A percentile compares a stretch with the other conserved stretches of the same genome.
Conservation (phyloP, 2,797 vertebrate genomes). For the Thamnophis elegans region DNA sequence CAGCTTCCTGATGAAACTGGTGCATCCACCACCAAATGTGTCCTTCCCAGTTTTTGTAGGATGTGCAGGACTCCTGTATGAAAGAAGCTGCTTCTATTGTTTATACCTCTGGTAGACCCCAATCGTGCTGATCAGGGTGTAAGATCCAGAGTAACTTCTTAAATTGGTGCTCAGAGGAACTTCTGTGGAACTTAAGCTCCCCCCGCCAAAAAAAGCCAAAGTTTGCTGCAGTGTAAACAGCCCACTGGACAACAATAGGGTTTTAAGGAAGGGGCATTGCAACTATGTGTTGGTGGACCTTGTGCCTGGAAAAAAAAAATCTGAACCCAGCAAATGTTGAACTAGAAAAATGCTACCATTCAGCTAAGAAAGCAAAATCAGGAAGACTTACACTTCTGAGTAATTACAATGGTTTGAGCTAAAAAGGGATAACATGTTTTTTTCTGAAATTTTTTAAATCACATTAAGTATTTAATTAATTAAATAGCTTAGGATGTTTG, state of each 20-base stretch:
- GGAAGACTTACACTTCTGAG: background rate
- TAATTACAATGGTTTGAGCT: background rate
- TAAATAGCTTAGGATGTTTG: background rate
- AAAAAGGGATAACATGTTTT: background rate
- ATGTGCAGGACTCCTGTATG: background rate
- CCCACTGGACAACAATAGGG: background rate
- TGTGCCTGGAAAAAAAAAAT: background rate
- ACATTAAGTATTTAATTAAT: background rate
- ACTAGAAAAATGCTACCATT: background rate
- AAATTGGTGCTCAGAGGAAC: background rate
- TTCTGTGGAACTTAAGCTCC: background rate
- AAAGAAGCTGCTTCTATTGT: background rate
- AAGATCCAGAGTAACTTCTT: background rate
- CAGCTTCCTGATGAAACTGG: background rate
- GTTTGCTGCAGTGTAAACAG: background rate
- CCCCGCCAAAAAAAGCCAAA: background rate
- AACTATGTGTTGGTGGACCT: too few species aligned
- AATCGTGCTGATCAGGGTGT: constrained; percentile 11
- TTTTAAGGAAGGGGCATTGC: background rate
- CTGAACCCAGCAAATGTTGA: background rate
- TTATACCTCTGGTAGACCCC: background rate
- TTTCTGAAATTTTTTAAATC: background rate
- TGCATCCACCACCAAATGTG: background rate
- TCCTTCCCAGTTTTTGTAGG: background rate
- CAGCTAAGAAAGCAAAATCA: background rate